A percentile compares a stretch with the other conserved stretches of the same genome.
These are phyloP conservation scores for Diadophis punctatus DNA, from an alignment of 2,113 vertebrate genomes.

Conservation along the genomic window DNA sequence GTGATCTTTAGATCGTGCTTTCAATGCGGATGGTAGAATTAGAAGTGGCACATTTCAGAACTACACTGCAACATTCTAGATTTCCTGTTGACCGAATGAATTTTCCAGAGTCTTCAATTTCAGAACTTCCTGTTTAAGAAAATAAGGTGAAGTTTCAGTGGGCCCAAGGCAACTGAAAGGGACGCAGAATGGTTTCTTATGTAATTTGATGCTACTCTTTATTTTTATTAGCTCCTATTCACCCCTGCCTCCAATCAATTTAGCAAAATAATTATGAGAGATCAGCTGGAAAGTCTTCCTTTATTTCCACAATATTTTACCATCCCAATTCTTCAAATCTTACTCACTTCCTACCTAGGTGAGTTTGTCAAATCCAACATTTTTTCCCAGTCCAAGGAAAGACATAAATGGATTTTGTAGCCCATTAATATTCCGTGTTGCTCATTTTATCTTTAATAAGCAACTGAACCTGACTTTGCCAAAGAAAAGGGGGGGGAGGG, in stretches of 20 bases:
- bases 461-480: slow-evolving; percentile 69
- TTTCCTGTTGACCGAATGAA: neutral
- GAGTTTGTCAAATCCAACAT: slow-evolving; percentile 68
- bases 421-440: slow-evolving; percentile 60
- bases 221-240: neutral
- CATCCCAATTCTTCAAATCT: slow-evolving; percentile 66
- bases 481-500: slow-evolving; percentile 41
- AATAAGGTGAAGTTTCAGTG: neutral
- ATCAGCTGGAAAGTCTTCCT: slow-evolving; percentile 6
- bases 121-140: neutral
- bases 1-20: neutral
- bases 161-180: neutral
- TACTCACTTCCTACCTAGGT: slow-evolving; percentile 71
- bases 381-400: slow-evolving; percentile 52
- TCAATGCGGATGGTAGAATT: neutral
- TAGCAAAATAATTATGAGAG: neutral
- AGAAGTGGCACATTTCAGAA: neutral
- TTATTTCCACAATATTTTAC: slow-evolving; percentile 64
- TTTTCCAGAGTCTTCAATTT: neutral
- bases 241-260: slow-evolving; percentile 32
- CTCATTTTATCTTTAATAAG: slow-evolving; percentile 73
- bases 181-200: neutral
- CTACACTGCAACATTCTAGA: neutral
- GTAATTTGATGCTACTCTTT: neutral
- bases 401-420: slow-evolving; percentile 67